Evolutionary conservation across 2,113 vertebrate genomes (phyloP).

Genomic region (Vulpes vulpes): DNA sequence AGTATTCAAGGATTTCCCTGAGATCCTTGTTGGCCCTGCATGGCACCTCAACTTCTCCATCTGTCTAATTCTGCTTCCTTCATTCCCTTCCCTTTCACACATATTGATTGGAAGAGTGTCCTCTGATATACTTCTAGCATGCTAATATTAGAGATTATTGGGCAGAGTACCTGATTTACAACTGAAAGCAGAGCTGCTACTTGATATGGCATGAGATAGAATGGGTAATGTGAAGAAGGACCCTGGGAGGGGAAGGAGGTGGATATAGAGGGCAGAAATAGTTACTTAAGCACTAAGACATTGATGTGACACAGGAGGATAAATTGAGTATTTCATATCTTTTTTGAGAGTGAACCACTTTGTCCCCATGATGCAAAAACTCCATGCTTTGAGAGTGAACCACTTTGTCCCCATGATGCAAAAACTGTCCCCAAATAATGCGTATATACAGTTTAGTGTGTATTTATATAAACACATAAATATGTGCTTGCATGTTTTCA

Average conservation of each 20-base stretch:
- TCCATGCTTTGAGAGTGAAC: background rate
- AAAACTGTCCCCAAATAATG: background rate
- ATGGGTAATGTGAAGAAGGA: background rate
- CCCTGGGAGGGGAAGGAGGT: background rate
- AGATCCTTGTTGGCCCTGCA: background rate
- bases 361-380: background rate
- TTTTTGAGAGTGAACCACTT: background rate
- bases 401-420: background rate
- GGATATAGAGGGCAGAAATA: background rate
- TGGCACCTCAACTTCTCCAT: background rate
- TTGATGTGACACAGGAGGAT: background rate
- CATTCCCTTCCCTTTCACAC: background rate
- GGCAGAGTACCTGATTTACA: background rate
- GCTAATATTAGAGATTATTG: background rate
- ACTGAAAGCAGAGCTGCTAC: background rate
- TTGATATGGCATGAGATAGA: background rate
- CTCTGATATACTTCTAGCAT: background rate
- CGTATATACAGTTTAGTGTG: background rate
- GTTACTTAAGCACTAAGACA: background rate
- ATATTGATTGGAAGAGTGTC: background rate
- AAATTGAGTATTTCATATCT: background rate
- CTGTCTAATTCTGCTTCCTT: background rate
- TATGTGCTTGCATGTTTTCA: background rate
- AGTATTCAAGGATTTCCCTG: background rate
- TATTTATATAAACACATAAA: background rate